Percentiles rank a stretch among this genome's conserved stretches.
Conservation (phyloP, 37 sponge, comb jelly and placozoan genomes). For the Cladorhizidae sp. region DNA sequence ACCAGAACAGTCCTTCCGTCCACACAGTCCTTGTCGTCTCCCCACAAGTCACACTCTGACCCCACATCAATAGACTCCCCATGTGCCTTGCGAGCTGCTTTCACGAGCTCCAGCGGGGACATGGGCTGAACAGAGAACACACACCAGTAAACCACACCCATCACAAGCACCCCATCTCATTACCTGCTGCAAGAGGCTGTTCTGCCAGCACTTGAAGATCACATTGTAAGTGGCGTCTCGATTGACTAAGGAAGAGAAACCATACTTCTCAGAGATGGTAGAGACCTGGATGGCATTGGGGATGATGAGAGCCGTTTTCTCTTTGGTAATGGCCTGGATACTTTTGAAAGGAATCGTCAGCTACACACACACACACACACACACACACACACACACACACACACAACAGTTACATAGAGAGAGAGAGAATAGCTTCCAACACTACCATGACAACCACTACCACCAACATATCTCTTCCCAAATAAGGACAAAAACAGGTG, state of each 20-base stretch:
- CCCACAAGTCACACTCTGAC: slow-evolving; percentile 70
- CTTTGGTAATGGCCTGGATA: slow-evolving; percentile 84
- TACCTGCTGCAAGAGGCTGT: slow-evolving; percentile 31
- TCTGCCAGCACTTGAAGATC: slow-evolving; percentile 92
- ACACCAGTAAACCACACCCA: too few species aligned
- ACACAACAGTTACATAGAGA: too few species aligned
- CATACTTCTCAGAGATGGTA: slow-evolving; percentile 86
- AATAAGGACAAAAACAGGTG: too few species aligned
- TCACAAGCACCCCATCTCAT: too few species aligned
- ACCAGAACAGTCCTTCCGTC: background rate
- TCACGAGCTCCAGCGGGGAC: slow-evolving; percentile 57
- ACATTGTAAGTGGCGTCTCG: slow-evolving; percentile 84
- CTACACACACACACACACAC: slow-evolving; percentile 29
- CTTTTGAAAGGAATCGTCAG: slow-evolving; percentile 83
- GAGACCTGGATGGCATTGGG: slow-evolving; percentile 93
- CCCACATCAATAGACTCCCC: slow-evolving; percentile 61
- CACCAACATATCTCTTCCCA: too few species aligned
- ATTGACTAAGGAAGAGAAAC: slow-evolving; percentile 89
- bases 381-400: too few species aligned
- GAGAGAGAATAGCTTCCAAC: too few species aligned
- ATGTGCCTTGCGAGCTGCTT: slow-evolving; percentile 58
- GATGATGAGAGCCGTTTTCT: slow-evolving; percentile 94
- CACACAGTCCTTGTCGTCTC: background rate
- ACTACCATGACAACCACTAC: too few species aligned
- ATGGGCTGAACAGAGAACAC: slow-evolving; percentile 33